Percentiles rank a stretch among this genome's conserved stretches.
Evolutionary conservation across 64 coral and sea anemone genomes (phyloP).

Genomic region (Hydrozoanthus tunicans): DNA sequence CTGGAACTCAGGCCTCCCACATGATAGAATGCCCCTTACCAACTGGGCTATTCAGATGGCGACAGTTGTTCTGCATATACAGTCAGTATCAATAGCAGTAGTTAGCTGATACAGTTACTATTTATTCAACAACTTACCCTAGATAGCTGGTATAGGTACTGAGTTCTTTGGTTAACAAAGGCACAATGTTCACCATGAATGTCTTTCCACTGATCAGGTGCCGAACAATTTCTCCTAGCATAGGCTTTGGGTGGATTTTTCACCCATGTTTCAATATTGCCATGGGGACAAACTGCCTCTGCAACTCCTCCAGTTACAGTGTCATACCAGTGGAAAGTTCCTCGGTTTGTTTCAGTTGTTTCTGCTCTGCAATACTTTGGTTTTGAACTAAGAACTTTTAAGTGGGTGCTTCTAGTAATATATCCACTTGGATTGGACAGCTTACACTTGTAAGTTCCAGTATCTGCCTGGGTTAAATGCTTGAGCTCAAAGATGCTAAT

Average conservation of each 20-base stretch:
- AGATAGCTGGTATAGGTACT: slow-evolving; percentile 7
- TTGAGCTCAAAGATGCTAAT: slow-evolving; percentile 11
- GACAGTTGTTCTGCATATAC: not conserved
- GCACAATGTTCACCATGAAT: slow-evolving; percentile 34
- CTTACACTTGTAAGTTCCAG: slow-evolving; percentile 40
- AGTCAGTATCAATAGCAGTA: not conserved
- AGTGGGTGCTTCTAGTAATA: not conserved
- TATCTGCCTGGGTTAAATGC: not conserved
- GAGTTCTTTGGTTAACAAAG: slow-evolving; percentile 34
- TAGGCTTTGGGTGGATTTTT: not conserved
- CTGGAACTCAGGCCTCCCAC: no score
- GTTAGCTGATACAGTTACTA: not conserved
- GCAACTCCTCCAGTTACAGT: slow-evolving; percentile 10
- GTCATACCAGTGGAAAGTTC: slow-evolving; percentile 41
- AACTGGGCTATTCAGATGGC: no score
- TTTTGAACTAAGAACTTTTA: slow-evolving; percentile 15
- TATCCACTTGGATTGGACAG: slow-evolving; percentile 43
- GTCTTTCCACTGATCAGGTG: not conserved
- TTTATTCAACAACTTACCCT: not conserved
- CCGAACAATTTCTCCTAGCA: slow-evolving; percentile 31
- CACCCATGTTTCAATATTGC: slow-evolving; percentile 1
- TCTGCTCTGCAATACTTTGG: slow-evolving; percentile 32
- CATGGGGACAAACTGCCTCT: slow-evolving; percentile 8
- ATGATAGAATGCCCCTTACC: no score
- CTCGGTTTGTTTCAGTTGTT: slow-evolving; percentile 42